Percentiles rank a stretch among this genome's conserved stretches.
Conservation (phyloP, 2,888 invertebrate genomes). For the Synergus gifuensis region DNA sequence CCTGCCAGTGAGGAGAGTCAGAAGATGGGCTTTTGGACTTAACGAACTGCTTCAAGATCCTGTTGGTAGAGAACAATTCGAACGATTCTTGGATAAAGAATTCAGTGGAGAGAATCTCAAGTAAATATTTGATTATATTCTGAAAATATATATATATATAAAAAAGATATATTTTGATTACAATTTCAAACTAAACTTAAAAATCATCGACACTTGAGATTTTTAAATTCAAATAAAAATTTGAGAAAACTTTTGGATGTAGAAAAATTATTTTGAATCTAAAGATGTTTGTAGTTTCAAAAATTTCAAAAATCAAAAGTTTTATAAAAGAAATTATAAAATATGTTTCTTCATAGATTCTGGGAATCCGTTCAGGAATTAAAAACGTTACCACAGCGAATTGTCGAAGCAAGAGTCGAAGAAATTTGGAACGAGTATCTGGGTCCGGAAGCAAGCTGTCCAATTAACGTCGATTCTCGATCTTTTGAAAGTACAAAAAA, state of each 20-base stretch:
- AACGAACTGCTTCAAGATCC: slow-evolving; percentile 96
- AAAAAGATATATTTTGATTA: too few species aligned
- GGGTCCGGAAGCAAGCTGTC: slow-evolving; percentile 95
- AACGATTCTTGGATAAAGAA: slow-evolving; percentile 97
- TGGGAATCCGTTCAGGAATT: slow-evolving; percentile 97
- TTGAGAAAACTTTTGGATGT: too few species aligned
- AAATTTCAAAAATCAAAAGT: neutral
- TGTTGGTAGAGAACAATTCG: slow-evolving; percentile 97
- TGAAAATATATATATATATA: neutral
- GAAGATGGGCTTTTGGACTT: slow-evolving; percentile 98
- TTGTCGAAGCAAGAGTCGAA: slow-evolving; percentile 88
- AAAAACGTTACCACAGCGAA: slow-evolving; percentile 91
- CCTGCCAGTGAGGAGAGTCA: slow-evolving; percentile 94
- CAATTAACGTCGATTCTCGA: slow-evolving; percentile 97
- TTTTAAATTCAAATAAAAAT: too few species aligned
- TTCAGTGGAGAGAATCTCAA: slow-evolving; percentile 99
- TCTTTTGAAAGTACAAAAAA: slow-evolving; percentile 91
- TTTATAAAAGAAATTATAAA: neutral
- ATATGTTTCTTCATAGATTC: slow-evolving; percentile 82
- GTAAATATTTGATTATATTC: slow-evolving; percentile 79
- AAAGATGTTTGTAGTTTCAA: too few species aligned
- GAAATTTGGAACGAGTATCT: slow-evolving; percentile 97
- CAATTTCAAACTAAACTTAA: too few species aligned
- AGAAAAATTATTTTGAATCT: too few species aligned
- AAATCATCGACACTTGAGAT: too few species aligned